Percentiles rank a stretch among this genome's conserved stretches.
These are phyloP conservation scores for Dione juno DNA, from an alignment of 2,888 invertebrate species.

Conservation along the genomic window DNA sequence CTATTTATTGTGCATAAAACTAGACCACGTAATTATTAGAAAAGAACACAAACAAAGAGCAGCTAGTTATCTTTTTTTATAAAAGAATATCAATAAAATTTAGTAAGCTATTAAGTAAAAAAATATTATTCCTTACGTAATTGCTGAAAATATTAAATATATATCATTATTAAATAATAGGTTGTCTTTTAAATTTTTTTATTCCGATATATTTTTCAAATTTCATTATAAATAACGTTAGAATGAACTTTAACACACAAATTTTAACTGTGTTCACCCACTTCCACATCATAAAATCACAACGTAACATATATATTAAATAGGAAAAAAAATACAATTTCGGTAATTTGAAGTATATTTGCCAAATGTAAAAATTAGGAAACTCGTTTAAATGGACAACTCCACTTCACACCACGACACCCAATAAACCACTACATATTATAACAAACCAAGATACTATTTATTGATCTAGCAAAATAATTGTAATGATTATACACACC, in stretches of 20 bases:
- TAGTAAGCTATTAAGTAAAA: too few species aligned
- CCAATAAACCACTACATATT: conserved; percentile 16
- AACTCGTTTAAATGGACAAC: conserved; percentile 9
- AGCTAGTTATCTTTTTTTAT: too few species aligned
- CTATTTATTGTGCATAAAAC: not conserved
- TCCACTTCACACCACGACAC: conserved; percentile 26
- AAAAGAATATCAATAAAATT: not conserved
- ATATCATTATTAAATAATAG: conserved; percentile 4
- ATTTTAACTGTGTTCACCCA: conserved; percentile 8
- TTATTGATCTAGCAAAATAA: not conserved
- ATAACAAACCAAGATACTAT: not conserved
- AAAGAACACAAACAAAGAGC: conserved; percentile 11
- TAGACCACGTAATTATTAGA: conserved; percentile 3
- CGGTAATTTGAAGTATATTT: not conserved
- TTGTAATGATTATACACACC: conserved; percentile 11
- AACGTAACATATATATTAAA: not conserved
- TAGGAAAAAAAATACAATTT: not conserved
- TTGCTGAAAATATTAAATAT: conserved; percentile 18
- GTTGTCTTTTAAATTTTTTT: not conserved
- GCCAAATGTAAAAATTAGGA: not conserved
- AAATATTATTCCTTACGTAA: too few species aligned
- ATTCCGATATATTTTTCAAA: not conserved
- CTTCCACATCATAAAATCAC: conserved; percentile 15
- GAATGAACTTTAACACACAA: not conserved
- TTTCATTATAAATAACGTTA: not conserved